Percentiles rank a stretch among this genome's conserved stretches.
Conservation (phyloP, 2,888 invertebrate species). For the Cancer borealis region DNA sequence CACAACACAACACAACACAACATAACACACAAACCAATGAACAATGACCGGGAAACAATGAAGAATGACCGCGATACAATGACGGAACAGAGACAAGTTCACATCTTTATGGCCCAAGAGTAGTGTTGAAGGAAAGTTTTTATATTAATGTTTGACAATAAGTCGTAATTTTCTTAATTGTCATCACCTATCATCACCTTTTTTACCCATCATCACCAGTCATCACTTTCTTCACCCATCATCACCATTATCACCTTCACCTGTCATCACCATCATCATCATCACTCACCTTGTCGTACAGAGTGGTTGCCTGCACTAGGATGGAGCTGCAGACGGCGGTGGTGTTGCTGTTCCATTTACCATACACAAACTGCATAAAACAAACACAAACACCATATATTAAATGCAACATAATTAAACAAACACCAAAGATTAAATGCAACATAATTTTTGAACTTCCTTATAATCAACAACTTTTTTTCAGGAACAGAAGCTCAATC, state of each 20-base stretch:
- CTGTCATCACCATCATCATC: neutral
- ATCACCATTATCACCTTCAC: neutral
- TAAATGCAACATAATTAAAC: no score
- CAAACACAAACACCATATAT: neutral
- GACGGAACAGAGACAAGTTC: no score
- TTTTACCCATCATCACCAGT: neutral
- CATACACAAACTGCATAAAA: neutral
- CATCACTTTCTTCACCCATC: no score
- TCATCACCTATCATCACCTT: neutral
- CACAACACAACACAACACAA: neutral
- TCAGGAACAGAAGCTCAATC: no score
- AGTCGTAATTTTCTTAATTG: neutral
- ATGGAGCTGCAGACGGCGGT: neutral
- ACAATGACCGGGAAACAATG: no score
- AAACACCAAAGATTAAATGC: neutral
- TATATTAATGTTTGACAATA: no score
- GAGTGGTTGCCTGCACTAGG: neutral
- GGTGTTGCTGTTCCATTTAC: neutral
- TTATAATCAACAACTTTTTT: no score
- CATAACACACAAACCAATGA: neutral
- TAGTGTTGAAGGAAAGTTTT: no score
- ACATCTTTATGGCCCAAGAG: no score
- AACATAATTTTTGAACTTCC: no score
- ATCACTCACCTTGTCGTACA: slow-evolving; percentile 6
- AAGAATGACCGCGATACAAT: no score